phyloP scores from a whole-genome alignment of 2,888 invertebrate species.

The Barypeithes pellucidus region DNA sequence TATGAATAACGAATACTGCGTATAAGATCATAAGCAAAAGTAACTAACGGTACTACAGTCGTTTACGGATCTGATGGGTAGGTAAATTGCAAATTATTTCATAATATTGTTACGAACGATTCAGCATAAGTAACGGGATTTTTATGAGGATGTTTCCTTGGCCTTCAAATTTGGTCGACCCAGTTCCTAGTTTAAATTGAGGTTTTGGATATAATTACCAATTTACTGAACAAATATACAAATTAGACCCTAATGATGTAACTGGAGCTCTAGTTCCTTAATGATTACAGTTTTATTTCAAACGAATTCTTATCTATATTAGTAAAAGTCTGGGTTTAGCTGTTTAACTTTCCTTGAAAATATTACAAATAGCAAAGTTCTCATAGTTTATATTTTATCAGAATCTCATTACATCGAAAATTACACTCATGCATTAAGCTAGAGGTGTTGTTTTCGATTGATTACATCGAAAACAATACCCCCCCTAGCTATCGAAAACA shows the following conservation, averaged over 20 bases:
- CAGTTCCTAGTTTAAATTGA: constrained; percentile 32
- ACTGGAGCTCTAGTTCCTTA: constrained; percentile 7
- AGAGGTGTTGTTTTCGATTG: too few relatives aligned
- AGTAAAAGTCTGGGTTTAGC: too few relatives aligned
- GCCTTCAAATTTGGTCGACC: constrained; percentile 41
- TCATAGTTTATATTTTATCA: too few relatives aligned
- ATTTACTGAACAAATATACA: constrained; percentile 24
- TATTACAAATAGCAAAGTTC: too few relatives aligned
- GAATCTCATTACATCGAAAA: too few relatives aligned
- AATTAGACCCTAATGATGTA: constrained; percentile 19
- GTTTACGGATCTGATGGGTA: constrained; percentile 10
- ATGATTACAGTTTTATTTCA: background rate
- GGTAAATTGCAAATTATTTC: constrained; percentile 44
- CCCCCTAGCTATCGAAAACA: too few relatives aligned
- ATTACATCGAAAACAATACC: too few relatives aligned
- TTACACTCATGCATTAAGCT: too few relatives aligned
- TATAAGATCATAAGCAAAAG: constrained; percentile 25
- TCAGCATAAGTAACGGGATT: constrained; percentile 31
- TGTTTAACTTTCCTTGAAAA: too few relatives aligned
- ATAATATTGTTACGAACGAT: constrained; percentile 46
- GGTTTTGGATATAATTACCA: constrained; percentile 37
- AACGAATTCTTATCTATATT: too few relatives aligned
- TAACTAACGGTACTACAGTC: constrained; percentile 18
- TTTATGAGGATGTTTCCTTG: constrained; percentile 36
- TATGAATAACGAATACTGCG: background rate